phyloP scores from a whole-genome alignment of 2,888 invertebrate genomes.

The Eremobia ochroleuca region DNA sequence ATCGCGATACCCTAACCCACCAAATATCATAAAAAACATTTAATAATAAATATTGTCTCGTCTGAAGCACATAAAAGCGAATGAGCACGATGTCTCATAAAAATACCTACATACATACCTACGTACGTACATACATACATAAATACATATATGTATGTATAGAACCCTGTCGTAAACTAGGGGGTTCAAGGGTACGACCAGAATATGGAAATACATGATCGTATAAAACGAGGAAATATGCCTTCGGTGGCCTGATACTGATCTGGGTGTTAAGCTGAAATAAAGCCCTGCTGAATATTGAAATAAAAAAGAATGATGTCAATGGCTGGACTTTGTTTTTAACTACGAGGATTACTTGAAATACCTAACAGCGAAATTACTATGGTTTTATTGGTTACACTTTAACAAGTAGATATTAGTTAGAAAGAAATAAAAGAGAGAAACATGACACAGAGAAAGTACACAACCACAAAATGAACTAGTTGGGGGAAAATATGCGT shows the following conservation, averaged over 20 bases:
- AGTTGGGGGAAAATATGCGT: too few relatives aligned
- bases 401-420: too few relatives aligned
- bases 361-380: not conserved
- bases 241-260: slow-evolving; percentile 50
- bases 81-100: slow-evolving; percentile 61
- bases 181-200: slow-evolving; percentile 59
- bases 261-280: slow-evolving; percentile 42
- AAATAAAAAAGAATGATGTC: slow-evolving; percentile 25
- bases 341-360: too few relatives aligned
- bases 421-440: too few relatives aligned
- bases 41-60: slow-evolving; percentile 66
- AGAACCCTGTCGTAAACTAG: slow-evolving; percentile 57
- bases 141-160: slow-evolving; percentile 38
- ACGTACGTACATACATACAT: slow-evolving; percentile 21
- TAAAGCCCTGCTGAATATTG: slow-evolving; percentile 38
- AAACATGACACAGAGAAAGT: too few relatives aligned
- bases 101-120: slow-evolving; percentile 53
- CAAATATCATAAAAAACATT: slow-evolving; percentile 52
- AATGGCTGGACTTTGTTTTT: not conserved
- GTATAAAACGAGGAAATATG: slow-evolving; percentile 62
- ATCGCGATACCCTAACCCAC: not conserved
- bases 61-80: slow-evolving; percentile 47
- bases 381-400: too few relatives aligned
- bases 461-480: too few relatives aligned
- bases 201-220: slow-evolving; percentile 67